phyloP scores from a whole-genome alignment of 2,113 vertebrate species.

The Lota lota region DNA sequence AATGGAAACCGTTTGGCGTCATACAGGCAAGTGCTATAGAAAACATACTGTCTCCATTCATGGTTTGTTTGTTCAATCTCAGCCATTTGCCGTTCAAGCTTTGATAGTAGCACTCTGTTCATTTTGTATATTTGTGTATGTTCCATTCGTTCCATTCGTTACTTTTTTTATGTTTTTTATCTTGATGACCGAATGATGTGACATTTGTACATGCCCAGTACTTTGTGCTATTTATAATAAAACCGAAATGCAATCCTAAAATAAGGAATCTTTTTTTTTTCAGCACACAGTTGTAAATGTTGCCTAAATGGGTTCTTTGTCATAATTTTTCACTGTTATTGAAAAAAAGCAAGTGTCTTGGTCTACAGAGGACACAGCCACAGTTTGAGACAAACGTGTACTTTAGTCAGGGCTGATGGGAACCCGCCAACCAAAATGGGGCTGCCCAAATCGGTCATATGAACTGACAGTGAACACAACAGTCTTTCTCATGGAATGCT shows the following conservation, averaged over 20 bases:
- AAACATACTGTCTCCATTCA: constrained; percentile 59
- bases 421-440: constrained; percentile 58
- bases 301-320: constrained; percentile 51
- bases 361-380: constrained; percentile 12
- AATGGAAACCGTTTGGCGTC: constrained; percentile 3
- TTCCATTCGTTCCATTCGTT: constrained; percentile 60
- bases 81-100: constrained; percentile 67
- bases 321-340: constrained; percentile 27
- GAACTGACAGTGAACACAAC: constrained; percentile 57
- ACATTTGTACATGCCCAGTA: constrained; percentile 91
- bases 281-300: neutral
- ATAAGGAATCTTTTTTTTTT: constrained; percentile 28
- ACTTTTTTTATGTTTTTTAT: constrained; percentile 64
- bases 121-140: constrained; percentile 69
- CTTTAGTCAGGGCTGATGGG: constrained; percentile 54
- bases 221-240: constrained; percentile 97
- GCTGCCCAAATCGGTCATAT: constrained; percentile 46
- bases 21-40: neutral
- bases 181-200: constrained; percentile 82
- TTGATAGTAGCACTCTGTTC: constrained; percentile 65
- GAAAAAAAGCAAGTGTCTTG: constrained; percentile 21
- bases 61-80: constrained; percentile 52
- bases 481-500: constrained; percentile 43
- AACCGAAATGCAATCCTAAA: constrained; percentile 62
- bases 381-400: constrained; percentile 57